These are phyloP conservation scores for Acrossocheilus wenchowensis DNA, from an alignment of 2,797 vertebrate species.

Conservation along the genomic window DNA sequence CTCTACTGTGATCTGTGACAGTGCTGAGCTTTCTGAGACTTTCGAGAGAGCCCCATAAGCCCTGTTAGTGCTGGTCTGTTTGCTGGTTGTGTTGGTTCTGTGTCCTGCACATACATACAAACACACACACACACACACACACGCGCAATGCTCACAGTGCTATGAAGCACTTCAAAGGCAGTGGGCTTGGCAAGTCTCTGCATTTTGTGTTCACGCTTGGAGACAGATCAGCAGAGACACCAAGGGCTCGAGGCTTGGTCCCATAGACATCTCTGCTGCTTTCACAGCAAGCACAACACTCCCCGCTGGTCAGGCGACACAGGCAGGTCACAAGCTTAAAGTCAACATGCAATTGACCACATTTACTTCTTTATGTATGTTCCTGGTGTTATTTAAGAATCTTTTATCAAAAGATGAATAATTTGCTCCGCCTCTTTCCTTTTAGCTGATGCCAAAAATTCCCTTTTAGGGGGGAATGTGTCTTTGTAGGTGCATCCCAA, in stretches of 20 bases:
- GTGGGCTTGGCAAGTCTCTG: conserved; percentile 15
- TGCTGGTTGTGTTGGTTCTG: conserved; percentile 33
- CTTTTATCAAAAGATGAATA: neutral
- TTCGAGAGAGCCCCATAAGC: conserved; percentile 19
- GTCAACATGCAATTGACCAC: neutral
- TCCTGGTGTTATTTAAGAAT: neutral
- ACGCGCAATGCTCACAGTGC: neutral
- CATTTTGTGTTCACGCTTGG: conserved; percentile 21
- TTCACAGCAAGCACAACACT: conserved; percentile 1
- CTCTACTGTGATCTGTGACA: conserved; percentile 1
- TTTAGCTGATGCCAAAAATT: neutral
- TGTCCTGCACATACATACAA: neutral
- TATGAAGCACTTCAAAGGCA: conserved; percentile 45
- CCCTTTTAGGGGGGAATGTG: neutral
- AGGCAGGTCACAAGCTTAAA: neutral
- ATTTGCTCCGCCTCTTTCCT: neutral
- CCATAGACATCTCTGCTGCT: neutral
- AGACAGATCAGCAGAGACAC: conserved; percentile 16
- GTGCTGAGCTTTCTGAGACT: conserved; percentile 11
- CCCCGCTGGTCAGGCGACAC: neutral
- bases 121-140: conserved; percentile 7
- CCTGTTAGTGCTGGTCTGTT: conserved; percentile 40
- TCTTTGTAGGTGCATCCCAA: neutral
- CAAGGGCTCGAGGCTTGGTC: neutral
- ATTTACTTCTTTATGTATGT: conserved; percentile 3